Base-by-base conservation (phyloP, 2,113 vertebrate genomes). In the Mohoua ochrocephala region DNA sequence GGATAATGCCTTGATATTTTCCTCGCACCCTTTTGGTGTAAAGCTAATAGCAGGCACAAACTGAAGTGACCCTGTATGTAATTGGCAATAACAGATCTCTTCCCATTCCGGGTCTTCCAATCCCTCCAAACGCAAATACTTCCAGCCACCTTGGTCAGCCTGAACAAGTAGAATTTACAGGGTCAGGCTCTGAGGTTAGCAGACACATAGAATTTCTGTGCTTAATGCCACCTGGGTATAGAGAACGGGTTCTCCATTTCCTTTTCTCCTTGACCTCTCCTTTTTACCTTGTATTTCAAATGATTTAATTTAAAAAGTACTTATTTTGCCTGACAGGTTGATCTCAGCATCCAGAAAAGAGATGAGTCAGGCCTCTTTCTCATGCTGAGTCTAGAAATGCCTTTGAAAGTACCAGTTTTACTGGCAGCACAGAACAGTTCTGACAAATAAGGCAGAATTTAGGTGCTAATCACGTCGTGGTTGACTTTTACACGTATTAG, bases 1-100 rank as follows among this genome's bases (percentile, higher is more conserved):
- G 69, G 60, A 84, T 64, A 89, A 71, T 71, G 77, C 60, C 65
- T 94, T 92, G 89, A 33, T 95, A 92, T 90, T 94, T 95, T 78
- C 73, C 75, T 88, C 49, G 5, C 91, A 75, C 23, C 60, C 69
- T 92, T 89, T 78, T 61, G 17, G 60, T 78, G 68, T 75, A 35
- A 61, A 93, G 84, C 61, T 93, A 89, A 67, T 80, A 91, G 70
- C 52, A 60, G 39, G 9, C 56, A 89, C n/a, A 88, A 81, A 45
- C 44, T 60, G 60, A 44, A 93, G 44, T 18, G 60, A 89, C 88
- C 79, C 73, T 56, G 30, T 23, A 2, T 42, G 35, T 39, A 89
- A 59, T 13, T 74, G 37, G 59, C 64, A 92, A n/a, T 63, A 77
- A 81, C 3, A 3, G 60, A 19, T 59, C 28, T 78, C 44, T 77